phyloP scores from a whole-genome alignment of 1,140 invertebrate species.

The Ditylenchus dipsaci region DNA sequence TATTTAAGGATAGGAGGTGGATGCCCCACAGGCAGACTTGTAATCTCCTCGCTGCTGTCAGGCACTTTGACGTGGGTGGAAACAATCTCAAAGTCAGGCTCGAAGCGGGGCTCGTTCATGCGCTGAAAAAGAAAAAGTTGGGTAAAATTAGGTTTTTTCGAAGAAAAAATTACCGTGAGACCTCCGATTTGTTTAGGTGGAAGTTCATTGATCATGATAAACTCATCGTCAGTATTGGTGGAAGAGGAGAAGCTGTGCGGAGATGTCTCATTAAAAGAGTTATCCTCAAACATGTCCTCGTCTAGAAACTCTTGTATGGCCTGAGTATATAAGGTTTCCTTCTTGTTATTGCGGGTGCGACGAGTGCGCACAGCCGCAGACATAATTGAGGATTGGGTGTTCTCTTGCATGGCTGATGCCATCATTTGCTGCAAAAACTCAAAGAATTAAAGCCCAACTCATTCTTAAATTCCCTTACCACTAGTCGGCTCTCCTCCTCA shows the following conservation, averaged over 20 bases:
- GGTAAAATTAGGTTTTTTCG: neutral
- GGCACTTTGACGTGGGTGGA: neutral
- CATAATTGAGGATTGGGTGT: neutral
- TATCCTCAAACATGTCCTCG: neutral
- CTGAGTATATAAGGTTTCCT: neutral
- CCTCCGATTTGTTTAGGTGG: neutral
- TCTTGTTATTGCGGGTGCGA: neutral
- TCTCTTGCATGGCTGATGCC: constrained; percentile 23
- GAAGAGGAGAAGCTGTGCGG: constrained; percentile 2
- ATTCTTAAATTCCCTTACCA: constrained; percentile 12
- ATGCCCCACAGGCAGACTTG: constrained; percentile 10
- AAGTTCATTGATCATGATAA: constrained; percentile 31
- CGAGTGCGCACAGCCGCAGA: neutral
- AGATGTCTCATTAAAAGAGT: neutral
- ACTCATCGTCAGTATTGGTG: constrained; percentile 37
- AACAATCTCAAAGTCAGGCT: constrained; percentile 16
- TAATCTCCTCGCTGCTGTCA: neutral
- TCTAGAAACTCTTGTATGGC: neutral
- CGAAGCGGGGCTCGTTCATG: neutral
- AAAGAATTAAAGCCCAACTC: too few relatives aligned
- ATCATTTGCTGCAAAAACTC: constrained; percentile 26
- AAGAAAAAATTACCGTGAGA: neutral
- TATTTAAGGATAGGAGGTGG: constrained; percentile 24
- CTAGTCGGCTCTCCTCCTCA: constrained; percentile 14
- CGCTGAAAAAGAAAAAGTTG: neutral